Evolutionary conservation across 2,888 invertebrate genomes (phyloP).

Genomic region (Leptinotarsa peninsularis): DNA sequence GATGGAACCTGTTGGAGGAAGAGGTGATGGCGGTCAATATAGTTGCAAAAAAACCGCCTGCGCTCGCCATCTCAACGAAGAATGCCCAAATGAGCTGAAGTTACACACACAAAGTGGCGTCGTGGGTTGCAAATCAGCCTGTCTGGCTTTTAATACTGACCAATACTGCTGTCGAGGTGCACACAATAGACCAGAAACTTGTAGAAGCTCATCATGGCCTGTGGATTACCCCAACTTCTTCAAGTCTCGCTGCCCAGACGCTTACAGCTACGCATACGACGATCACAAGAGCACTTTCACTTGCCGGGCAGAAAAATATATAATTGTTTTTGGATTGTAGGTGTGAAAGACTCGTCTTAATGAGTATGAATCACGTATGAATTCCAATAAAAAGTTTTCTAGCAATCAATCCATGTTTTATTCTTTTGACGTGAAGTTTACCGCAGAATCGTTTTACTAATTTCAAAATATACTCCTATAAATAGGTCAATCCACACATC

Average conservation of each 20-base stretch:
- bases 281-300: conserved; percentile 67
- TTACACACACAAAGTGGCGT: conserved; percentile 52
- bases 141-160: conserved; percentile 66
- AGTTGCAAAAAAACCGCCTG: conserved; percentile 63
- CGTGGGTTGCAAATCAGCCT: conserved; percentile 68
- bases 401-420: no score
- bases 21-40: conserved; percentile 57
- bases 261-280: conserved; percentile 70
- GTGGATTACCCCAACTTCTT: conserved; percentile 64
- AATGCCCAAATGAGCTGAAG: conserved; percentile 63
- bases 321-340: conserved; percentile 55
- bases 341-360: neutral
- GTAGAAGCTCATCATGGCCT: conserved; percentile 61
- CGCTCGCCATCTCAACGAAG: conserved; percentile 58
- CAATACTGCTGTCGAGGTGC: conserved; percentile 67
- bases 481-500: no score
- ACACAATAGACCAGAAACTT: conserved; percentile 64
- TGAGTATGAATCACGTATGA: neutral
- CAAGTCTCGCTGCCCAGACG: conserved; percentile 68
- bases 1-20: conserved; percentile 57
- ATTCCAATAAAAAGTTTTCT: no score
- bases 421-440: no score
- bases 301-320: conserved; percentile 61
- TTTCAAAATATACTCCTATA: no score
- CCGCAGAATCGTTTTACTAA: no score